phyloP scores from a whole-genome alignment of 2,888 invertebrate genomes.

The Thymelicus sylvestris region DNA sequence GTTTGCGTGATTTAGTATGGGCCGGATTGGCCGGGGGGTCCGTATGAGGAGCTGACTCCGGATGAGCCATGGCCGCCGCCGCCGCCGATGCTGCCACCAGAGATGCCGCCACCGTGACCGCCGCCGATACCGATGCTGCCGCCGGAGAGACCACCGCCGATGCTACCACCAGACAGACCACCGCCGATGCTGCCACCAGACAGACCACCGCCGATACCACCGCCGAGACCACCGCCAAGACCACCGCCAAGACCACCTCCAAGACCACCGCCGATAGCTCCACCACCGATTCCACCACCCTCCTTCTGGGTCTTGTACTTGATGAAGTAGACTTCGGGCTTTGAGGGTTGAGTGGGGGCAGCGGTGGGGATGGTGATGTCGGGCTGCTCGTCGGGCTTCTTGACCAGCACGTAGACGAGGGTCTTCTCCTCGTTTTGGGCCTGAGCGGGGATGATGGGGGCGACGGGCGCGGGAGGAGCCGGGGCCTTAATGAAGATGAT shows the following conservation, averaged over 20 bases:
- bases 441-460: slow-evolving; percentile 89
- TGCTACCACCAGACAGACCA: slow-evolving; percentile 50
- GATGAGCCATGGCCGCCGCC: slow-evolving; percentile 62
- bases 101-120: slow-evolving; percentile 54
- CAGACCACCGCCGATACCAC: slow-evolving; percentile 56
- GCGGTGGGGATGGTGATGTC: slow-evolving; percentile 91
- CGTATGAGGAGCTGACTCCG: slow-evolving; percentile 85
- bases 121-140: slow-evolving; percentile 55
- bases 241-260: slow-evolving; percentile 60
- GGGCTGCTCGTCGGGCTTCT: slow-evolving; percentile 92
- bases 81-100: slow-evolving; percentile 55
- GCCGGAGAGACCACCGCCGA: slow-evolving; percentile 47
- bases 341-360: slow-evolving; percentile 90
- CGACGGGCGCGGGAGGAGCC: slow-evolving; percentile 90
- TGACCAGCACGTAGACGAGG: slow-evolving; percentile 92
- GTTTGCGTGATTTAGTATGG: slow-evolving; percentile 84
- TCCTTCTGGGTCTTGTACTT: slow-evolving; percentile 91
- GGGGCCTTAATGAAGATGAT: slow-evolving; percentile 95
- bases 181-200: slow-evolving; percentile 54
- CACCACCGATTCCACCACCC: slow-evolving; percentile 58
- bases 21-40: slow-evolving; percentile 88
- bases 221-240: slow-evolving; percentile 51
- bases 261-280: slow-evolving; percentile 59
- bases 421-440: slow-evolving; percentile 92
- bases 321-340: slow-evolving; percentile 94